A percentile compares a stretch with the other conserved stretches of the same genome.
phyloP scores from a whole-genome alignment of 2,113 vertebrate genomes.

The Camelus bactrianus region DNA sequence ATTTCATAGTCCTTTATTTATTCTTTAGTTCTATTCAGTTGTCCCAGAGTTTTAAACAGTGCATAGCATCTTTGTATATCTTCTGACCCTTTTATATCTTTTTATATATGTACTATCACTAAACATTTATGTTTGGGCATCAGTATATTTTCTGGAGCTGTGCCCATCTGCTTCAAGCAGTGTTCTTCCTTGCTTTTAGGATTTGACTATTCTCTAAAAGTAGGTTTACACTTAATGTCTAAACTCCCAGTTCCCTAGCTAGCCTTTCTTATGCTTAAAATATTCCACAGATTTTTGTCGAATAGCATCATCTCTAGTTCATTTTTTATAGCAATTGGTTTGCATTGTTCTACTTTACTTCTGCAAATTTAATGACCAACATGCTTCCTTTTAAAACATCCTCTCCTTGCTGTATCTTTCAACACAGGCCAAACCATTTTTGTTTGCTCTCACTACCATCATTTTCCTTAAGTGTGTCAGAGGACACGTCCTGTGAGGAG shows the following conservation, averaged over 20 bases:
- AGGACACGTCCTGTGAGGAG: constrained; percentile 22
- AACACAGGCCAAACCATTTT: constrained; percentile 53
- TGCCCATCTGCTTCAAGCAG: background rate
- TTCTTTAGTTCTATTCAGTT: background rate
- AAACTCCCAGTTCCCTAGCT: constrained; percentile 46
- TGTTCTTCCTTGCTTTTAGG: constrained; percentile 32
- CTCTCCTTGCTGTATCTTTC: constrained; percentile 45
- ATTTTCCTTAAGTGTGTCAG: constrained; percentile 61
- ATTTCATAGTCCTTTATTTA: constrained; percentile 30
- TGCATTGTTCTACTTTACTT: constrained; percentile 66
- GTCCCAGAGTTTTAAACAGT: background rate
- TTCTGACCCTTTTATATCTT: background rate
- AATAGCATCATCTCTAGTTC: constrained; percentile 55
- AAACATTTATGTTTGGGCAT: background rate
- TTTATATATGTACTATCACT: background rate
- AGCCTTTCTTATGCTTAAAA: constrained; percentile 59
- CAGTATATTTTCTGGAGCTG: constrained; percentile 44
- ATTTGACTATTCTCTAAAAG: constrained; percentile 35
- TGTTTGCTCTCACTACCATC: constrained; percentile 34
- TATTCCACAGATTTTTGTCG: constrained; percentile 56
- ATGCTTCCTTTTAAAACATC: constrained; percentile 68
- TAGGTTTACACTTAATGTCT: background rate
- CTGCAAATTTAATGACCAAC: constrained; percentile 56
- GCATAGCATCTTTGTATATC: background rate
- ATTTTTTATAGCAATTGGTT: constrained; percentile 27